Base-by-base conservation (phyloP, 2,888 invertebrate genomes). In the Drosophila nr. perissopoda region DNA sequence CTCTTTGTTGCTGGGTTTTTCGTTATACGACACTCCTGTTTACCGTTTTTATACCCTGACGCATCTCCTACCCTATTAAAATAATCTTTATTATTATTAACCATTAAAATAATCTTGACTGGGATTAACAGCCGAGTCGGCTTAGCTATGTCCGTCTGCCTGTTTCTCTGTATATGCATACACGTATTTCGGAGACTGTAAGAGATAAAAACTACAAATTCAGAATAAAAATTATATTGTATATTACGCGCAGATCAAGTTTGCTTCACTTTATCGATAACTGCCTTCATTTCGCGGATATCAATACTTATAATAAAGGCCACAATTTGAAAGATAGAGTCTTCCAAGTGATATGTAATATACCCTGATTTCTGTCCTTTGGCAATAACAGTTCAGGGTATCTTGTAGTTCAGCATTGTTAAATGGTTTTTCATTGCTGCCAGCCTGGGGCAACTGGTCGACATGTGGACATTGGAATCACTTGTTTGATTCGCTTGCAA, bases 401-500 rank as follows among this genome's bases (percentile, higher is more conserved):
- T 42, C 11, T 4, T 13, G 11, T 13, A 42, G 3, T 13, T 13
- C 42, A 21, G 42, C 13, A 13, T 42, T 7, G 6, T 42, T 21
- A 3, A 42, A 18, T 25, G 63, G 40, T 52, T 64, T 57, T 64
- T 58, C 60, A 64, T 63, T 66, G 10, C 40, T 40, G n/a, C 40
- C 56, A 73, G 66, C 33, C 62, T 63, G 38, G 18, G 51, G 10
- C 10, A 40, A 53, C 38, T 65, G 53, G 21, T 51, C 40, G 34
- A 34, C 38, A 51, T 40, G 65, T 67, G 45, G 73, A 76, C 70
- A 71, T 61, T 72, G 73, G 81, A 72, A 40, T 76, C 78, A 77
- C 83, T 81, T 73, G 71, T 87, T 87, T 76, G 69, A 51, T 61
- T 67, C 48, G 61, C 54, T 70, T 36, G 65, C 69, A 59, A 56